Evolutionary conservation across 2,113 vertebrate genomes (phyloP).

Genomic region (Podarcis raffonei): DNA sequence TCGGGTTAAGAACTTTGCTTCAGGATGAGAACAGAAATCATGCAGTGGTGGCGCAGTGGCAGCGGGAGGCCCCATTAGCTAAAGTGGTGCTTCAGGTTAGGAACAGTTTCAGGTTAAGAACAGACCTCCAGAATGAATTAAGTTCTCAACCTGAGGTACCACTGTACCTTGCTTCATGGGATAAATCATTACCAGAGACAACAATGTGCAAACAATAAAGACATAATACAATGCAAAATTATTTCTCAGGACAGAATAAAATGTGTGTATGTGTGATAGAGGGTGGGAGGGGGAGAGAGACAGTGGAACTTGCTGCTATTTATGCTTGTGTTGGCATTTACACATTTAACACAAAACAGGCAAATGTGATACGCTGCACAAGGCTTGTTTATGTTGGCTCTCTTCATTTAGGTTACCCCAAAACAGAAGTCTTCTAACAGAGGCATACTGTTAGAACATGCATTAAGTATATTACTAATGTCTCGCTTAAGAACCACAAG

Average conservation of each 20-base stretch:
- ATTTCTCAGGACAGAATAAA: background rate
- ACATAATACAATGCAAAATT: background rate
- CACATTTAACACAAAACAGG: background rate
- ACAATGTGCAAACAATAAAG: background rate
- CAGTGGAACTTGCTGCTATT: too few species aligned
- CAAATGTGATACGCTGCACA: background rate
- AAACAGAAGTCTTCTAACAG: constrained; percentile 3
- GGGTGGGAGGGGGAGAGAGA: too few species aligned
- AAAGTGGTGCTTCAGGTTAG: too few species aligned
- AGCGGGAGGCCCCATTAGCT: too few species aligned
- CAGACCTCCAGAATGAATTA: too few species aligned
- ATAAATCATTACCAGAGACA: background rate
- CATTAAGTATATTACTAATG: background rate
- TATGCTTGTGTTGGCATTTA: background rate
- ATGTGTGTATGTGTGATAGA: too few species aligned
- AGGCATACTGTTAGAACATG: background rate
- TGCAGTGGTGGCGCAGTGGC: too few species aligned
- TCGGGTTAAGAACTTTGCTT: too few species aligned
- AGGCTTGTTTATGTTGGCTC: constrained; percentile 13
- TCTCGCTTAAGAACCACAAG: constrained; percentile 12
- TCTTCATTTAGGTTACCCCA: background rate
- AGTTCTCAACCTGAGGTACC: too few species aligned
- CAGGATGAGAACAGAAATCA: too few species aligned
- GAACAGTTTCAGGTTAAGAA: too few species aligned
- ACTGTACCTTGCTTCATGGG: background rate